Base-by-base conservation (phyloP, 2,113 vertebrate species). In the Heterocephalus glaber region DNA sequence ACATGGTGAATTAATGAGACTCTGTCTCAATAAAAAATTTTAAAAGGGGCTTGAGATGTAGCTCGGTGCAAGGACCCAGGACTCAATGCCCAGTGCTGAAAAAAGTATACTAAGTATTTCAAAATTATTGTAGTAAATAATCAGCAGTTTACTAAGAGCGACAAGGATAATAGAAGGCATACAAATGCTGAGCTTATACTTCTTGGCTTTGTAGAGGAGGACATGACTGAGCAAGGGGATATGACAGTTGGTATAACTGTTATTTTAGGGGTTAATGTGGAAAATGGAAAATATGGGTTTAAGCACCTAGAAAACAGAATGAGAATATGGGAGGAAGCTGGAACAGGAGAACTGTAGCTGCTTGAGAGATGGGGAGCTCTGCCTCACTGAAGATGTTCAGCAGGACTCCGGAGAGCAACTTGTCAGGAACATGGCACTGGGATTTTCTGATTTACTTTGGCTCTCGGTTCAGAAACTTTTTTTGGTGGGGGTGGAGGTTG, bases 301-400 rank as follows among this genome's bases (percentile, higher is more conserved):
- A 79, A n/a, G 5, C 24, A 68, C 61, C 30, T 86, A 49, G 47
- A n/a, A 94, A 95, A 86, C n/a, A 95, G n/a, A 79, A 80, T 66
- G 41, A 61, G 14, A 87, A 2, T 56, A 33, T 58, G n/a, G 3
- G 44, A 68, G 14, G 49, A 87, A 87, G 47, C 84, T 68, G 28
- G 24, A 63, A 68, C 0, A 52, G 28, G 76, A 9, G 41, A 96
- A 72, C 60, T 63, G 12, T 47, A 77, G 38, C 20, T 92, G 41
- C n/a, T 90, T 58, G 26, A 52, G 33, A 60, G 35, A 54, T 63
- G 13, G 20, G 6, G 10, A 61, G 3, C 24, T 92, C 22, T 49
- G 1, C 66, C n/a, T 91, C 66, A 35, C 35, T 74, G 19, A 76
- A 9, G 47, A 38, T 92, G 26, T 79, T 81, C 49, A 84, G 0